A percentile compares a stretch with the other conserved stretches of the same genome.
These are phyloP conservation scores for Ascidia mentula DNA, from an alignment of 23 tunicate genomes.

Conservation along the genomic window DNA sequence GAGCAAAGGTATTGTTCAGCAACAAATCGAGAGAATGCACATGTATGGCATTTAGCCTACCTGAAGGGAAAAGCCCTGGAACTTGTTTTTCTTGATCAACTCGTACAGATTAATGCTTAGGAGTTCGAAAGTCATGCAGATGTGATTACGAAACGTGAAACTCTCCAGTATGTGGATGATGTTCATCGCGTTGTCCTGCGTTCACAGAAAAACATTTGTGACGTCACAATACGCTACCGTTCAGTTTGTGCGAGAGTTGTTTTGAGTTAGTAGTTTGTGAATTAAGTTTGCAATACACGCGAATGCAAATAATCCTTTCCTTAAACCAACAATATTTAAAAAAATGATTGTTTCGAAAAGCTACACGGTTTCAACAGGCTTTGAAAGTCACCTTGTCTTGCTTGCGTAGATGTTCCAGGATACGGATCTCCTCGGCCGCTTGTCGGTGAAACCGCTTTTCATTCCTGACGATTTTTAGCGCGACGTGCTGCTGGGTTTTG, in stretches of 20 bases:
- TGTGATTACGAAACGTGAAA: conserved; percentile 95
- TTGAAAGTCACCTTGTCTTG: conserved; percentile 84
- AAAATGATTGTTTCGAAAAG: too few species aligned
- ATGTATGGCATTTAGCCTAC: conserved; percentile 23
- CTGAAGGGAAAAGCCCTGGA: conserved; percentile 94
- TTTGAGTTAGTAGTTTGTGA: too few species aligned
- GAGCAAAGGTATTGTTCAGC: too few species aligned
- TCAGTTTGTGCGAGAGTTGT: too few species aligned
- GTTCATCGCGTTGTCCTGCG: conserved; percentile 92
- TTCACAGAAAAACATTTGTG: not conserved
- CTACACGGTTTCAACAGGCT: too few species aligned
- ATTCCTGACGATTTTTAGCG: conserved; percentile 91
- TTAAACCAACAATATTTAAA: too few species aligned
- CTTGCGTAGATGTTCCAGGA: conserved; percentile 78
- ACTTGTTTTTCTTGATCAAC: conserved; percentile 93
- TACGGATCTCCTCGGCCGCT: conserved; percentile 94
- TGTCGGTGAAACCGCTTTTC: conserved; percentile 98
- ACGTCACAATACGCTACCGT: not conserved
- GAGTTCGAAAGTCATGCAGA: conserved; percentile 99
- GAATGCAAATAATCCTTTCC: too few species aligned
- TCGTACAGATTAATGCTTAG: conserved; percentile 96
- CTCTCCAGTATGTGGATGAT: conserved; percentile 96
- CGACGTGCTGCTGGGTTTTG: conserved; percentile 86
- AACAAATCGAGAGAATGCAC: too few species aligned
- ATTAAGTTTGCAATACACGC: too few species aligned